Conservation (phyloP, 2,797 vertebrate species). For the Helarctos malayanus region DNA sequence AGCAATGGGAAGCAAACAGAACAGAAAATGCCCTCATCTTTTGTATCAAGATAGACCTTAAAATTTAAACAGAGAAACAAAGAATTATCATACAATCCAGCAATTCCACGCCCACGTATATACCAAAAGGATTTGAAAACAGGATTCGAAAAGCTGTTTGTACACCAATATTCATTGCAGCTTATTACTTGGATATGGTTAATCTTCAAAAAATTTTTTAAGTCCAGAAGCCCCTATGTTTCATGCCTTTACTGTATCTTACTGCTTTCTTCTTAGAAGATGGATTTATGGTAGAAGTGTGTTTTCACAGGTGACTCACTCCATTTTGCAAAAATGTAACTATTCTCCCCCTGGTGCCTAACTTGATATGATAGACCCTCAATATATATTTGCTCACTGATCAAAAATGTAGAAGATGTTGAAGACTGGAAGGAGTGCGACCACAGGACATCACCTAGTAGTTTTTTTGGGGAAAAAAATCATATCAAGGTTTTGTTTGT, state of each 20-base stretch:
- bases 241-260: neutral
- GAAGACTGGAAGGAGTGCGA: constrained; percentile 4
- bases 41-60: constrained; percentile 46
- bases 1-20: constrained; percentile 1
- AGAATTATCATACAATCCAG: neutral
- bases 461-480: neutral
- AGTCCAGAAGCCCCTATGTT: neutral
- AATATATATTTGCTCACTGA: constrained; percentile 49
- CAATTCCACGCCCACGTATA: neutral
- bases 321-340: neutral
- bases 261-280: neutral
- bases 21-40: neutral
- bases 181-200: neutral
- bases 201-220: neutral
- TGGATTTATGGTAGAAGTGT: neutral
- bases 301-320: neutral
- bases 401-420: constrained; percentile 37
- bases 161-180: neutral
- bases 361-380: neutral
- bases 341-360: neutral
- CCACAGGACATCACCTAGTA: neutral
- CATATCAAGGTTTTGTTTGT: neutral
- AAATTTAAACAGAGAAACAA: constrained; percentile 40
- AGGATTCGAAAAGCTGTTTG: neutral
- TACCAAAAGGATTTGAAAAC: neutral